phyloP scores from a whole-genome alignment of 2,888 invertebrate genomes.

The Agonopterix arenella region DNA sequence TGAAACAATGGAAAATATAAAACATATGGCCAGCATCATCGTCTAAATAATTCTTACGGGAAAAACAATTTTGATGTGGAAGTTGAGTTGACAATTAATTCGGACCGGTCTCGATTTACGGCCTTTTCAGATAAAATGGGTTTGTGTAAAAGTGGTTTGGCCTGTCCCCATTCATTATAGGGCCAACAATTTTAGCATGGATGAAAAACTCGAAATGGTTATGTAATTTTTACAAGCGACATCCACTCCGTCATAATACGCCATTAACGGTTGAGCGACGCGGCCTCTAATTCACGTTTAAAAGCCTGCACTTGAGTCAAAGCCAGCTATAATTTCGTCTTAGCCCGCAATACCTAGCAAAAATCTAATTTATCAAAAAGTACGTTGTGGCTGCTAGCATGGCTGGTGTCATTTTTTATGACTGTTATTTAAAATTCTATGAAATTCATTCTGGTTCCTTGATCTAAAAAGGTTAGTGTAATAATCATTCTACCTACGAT shows the following conservation, averaged over 20 bases:
- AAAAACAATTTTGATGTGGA: conserved; percentile 3
- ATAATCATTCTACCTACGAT: no score
- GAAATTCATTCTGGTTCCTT: no score
- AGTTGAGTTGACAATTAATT: conserved; percentile 8
- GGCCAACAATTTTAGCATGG: conserved; percentile 6
- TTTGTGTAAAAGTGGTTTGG: conserved; percentile 11
- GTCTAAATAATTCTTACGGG: conserved; percentile 9
- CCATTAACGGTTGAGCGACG: conserved; percentile 67
- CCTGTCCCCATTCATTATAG: conserved; percentile 14
- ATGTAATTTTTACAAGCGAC: conserved; percentile 59
- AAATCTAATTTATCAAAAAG: conserved; percentile 74
- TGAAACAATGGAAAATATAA: conserved; percentile 21
- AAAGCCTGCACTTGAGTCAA: conserved; percentile 74
- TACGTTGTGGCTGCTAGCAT: conserved; percentile 47
- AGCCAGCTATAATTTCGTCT: conserved; percentile 73
- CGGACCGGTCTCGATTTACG: conserved; percentile 7
- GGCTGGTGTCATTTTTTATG: conserved; percentile 12
- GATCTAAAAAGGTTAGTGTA: no score
- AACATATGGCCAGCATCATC: conserved; percentile 14
- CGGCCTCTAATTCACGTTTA: conserved; percentile 71
- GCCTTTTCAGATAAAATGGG: conserved; percentile 7
- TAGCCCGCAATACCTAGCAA: conserved; percentile 66
- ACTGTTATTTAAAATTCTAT: no score
- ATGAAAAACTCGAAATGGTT: conserved; percentile 37
- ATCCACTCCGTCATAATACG: conserved; percentile 68